Conservation (phyloP, 2,113 vertebrate species). For the Vulpes lagopus region DNA sequence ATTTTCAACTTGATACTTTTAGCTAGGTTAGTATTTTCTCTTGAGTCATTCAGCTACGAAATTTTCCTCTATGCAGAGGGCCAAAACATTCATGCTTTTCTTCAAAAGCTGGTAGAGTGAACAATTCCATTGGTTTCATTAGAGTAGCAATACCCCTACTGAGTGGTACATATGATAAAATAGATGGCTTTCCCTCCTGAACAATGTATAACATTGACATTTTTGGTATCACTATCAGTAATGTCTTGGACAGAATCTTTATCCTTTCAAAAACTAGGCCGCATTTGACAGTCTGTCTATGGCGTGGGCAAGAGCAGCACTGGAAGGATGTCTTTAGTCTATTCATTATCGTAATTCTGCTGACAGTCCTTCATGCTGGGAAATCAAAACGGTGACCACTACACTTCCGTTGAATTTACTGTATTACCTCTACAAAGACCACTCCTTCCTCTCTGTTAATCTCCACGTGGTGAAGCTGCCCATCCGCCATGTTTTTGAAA, state of each 20-base stretch:
- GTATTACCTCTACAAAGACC: slow-evolving; percentile 89
- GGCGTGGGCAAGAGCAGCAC: neutral
- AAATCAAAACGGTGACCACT: fast-evolving
- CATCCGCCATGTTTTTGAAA: slow-evolving; percentile 89
- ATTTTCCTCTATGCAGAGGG: neutral
- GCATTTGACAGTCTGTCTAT: neutral
- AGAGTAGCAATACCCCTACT: neutral
- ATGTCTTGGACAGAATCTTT: neutral
- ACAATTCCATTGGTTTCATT: neutral
- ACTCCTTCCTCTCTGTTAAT: slow-evolving; percentile 88
- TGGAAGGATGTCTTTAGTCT: neutral
- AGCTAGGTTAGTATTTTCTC: slow-evolving; percentile 31
- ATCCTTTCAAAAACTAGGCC: neutral
- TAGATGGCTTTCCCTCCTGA: neutral
- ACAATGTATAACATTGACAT: neutral
- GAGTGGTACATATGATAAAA: neutral
- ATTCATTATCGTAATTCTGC: neutral
- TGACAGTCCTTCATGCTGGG: neutral
- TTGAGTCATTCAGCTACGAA: slow-evolving; percentile 44
- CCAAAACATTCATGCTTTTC: slow-evolving; percentile 19
- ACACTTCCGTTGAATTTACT: neutral
- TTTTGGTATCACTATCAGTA: neutral
- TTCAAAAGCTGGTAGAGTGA: slow-evolving; percentile 18
- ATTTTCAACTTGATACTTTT: slow-evolving; percentile 12
- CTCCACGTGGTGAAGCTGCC: slow-evolving; percentile 87